Conservation (phyloP, 1,140 invertebrate genomes). For the Drosophila busckii region DNA sequence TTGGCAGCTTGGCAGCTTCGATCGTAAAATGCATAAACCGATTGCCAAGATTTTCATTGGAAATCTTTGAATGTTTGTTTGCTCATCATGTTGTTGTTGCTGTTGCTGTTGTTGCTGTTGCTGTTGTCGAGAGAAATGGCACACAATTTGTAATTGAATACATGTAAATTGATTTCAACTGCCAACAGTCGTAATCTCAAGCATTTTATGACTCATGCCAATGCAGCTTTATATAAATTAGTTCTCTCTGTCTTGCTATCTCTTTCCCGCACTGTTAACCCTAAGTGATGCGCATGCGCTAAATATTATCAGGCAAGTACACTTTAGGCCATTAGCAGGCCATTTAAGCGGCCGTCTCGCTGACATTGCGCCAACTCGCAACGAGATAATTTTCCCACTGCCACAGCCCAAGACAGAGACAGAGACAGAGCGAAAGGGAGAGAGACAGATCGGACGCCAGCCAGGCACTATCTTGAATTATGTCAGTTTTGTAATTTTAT, state of each 20-base stretch:
- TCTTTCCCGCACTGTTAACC: not conserved
- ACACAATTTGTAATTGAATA: slow-evolving; percentile 75
- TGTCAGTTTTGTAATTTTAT: slow-evolving; percentile 76
- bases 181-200: slow-evolving; percentile 30
- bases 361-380: slow-evolving; percentile 15
- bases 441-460: slow-evolving; percentile 2
- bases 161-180: slow-evolving; percentile 73
- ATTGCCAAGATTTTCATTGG: slow-evolving; percentile 29
- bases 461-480: slow-evolving; percentile 76
- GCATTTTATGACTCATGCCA: slow-evolving; percentile 27
- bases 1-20: slow-evolving; percentile 32
- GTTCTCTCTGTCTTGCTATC: not conserved
- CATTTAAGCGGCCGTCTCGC: slow-evolving; percentile 50
- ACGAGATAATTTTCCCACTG: slow-evolving; percentile 50
- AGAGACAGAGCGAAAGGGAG: not conserved
- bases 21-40: slow-evolving; percentile 36
- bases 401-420: slow-evolving; percentile 1
- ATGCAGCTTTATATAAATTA: slow-evolving; percentile 50
- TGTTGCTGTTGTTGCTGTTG: not conserved
- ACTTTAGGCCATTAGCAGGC: slow-evolving; percentile 76
- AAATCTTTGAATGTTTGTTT: slow-evolving; percentile 22
- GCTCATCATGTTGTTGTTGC: not conserved
- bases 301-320: slow-evolving; percentile 75
- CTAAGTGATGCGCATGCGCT: slow-evolving; percentile 58
- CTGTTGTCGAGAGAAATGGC: slow-evolving; percentile 36